These are phyloP conservation scores for Mactra quadrangularis DNA, from an alignment of 1,140 invertebrate species.

Conservation along the genomic window DNA sequence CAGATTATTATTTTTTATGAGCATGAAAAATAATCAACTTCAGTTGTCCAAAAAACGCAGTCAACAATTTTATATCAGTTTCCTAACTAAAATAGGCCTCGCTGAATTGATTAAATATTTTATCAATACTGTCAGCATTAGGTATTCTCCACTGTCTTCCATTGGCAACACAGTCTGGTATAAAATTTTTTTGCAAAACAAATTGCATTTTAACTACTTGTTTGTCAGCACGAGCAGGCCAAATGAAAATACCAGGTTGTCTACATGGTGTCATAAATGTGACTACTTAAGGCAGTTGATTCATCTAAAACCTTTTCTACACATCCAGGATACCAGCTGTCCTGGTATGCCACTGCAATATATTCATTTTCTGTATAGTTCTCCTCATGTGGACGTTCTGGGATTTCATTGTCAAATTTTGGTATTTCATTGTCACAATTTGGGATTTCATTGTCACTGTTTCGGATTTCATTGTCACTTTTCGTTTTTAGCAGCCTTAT, in stretches of 20 bases:
- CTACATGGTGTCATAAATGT: conserved; percentile 27
- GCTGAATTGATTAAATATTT: neutral
- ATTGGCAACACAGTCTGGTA: conserved; percentile 25
- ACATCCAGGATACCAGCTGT: conserved; percentile 37
- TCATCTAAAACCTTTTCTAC: neutral
- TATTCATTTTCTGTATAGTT: neutral
- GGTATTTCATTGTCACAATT: neutral
- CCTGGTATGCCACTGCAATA: conserved; percentile 34
- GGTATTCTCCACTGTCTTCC: conserved; percentile 1
- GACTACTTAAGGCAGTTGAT: neutral
- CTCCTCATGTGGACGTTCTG: no score
- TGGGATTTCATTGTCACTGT: neutral
- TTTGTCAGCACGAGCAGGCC: neutral
- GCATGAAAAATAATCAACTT: neutral
- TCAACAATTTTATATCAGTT: no score
- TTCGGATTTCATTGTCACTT: neutral
- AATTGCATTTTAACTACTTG: conserved; percentile 23
- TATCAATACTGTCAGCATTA: neutral
- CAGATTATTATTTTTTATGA: neutral
- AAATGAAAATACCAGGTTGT: conserved; percentile 2
- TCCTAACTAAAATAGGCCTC: no score
- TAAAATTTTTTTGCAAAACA: conserved; percentile 3
- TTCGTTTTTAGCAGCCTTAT: no score
- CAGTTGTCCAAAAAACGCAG: no score
- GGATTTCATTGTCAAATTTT: neutral